Base-by-base conservation (phyloP, 2,113 vertebrate species). In the Clinocottus analis region DNA sequence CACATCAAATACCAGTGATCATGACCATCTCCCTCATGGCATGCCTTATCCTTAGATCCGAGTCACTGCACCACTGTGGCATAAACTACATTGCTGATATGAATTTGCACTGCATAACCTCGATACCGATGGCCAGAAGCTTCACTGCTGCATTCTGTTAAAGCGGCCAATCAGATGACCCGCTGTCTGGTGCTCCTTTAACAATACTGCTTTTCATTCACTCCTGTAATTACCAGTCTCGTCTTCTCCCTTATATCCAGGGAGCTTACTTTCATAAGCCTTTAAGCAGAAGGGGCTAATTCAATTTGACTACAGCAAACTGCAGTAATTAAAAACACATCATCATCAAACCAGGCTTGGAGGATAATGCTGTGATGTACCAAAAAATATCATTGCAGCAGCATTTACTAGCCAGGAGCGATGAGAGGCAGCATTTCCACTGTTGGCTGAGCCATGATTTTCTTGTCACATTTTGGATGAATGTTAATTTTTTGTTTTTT, bases 301-400 rank as follows among this genome's bases (percentile, higher is more conserved):
- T 87, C 23, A 82, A 87, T 89, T 85, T 86, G 71, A 82, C 66
- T 84, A 66, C 74, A 75, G 71, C 70, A 80, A 89, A 85, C 88
- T 84, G 88, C 85, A 83, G 73, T 82, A 90, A 90, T 92, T 93
- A 88, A 79, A 87, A 84, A 62, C 79, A 83, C 72, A 89, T 80
- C 76, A 89, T 80, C 76, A 87, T 77, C 64, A 84, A 85, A 87
- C 72, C 49, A 21, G 41, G 80, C 75, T 82, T 65, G 64, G 59
- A 68, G 65, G 66, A 84, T 72, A 64, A 76, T 87, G 85, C 84
- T 86, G 82, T 56, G 73, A 78, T 91, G 82, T 84, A 88, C 66
- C 60, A 87, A 79, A 88, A 87, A 90, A 16, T 82, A 79, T 79
- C 82, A 76, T 80, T 88, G 79, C 85, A 87, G 85, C 89, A 90